Base-by-base conservation (phyloP, 2,888 invertebrate genomes). In the Meiosimyza decipiens region DNA sequence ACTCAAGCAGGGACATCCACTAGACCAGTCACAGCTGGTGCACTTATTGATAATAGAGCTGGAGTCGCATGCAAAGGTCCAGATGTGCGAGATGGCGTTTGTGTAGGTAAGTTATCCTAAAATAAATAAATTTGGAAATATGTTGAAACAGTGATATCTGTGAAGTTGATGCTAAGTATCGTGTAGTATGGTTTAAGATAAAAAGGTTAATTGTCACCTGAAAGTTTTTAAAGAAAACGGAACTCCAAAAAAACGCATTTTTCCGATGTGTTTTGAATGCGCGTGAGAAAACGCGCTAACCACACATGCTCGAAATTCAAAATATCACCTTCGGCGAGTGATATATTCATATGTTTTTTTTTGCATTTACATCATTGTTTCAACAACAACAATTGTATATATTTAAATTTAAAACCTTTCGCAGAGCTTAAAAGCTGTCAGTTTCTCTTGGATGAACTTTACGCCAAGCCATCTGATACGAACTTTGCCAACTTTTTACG, bases 371-470 rank as follows among this genome's bases (percentile, higher is more conserved):
- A 9, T 7, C 40, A 40, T 40, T 40, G 40, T 40, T 40, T 40
- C 40, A 40, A 40, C 40, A 9, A 40, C 40, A 40, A 2, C 6
- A 4, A 28, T 4, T 28, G 4, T 40, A 1, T 40, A 7, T 40
- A 9, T 9, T 9, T 7, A 40, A 40, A 9, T 2, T 2, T 9
- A 1, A 40, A 40, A 55, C 3, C 33, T 18, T 62, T 28, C 18
- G 1, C 59, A 85, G 84, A 80, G 3, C 76, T 86, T 15, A 78
- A 75, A 16, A 74, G 78, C 7, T 86, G 86, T 50, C 67, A 73
- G 1, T 11, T 75, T 3, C 63, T 86, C 28, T 15, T 83, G 0
- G 78, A 74, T 6, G 79, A 82, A 6, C 73, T 86, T 2, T 70
- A 71, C 7, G 7, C 59, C 0, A 83, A 79, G 55, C 81, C 80